These are phyloP conservation scores for Mayetiola destructor DNA, from an alignment of 2,888 invertebrate species.

Conservation along the genomic window DNA sequence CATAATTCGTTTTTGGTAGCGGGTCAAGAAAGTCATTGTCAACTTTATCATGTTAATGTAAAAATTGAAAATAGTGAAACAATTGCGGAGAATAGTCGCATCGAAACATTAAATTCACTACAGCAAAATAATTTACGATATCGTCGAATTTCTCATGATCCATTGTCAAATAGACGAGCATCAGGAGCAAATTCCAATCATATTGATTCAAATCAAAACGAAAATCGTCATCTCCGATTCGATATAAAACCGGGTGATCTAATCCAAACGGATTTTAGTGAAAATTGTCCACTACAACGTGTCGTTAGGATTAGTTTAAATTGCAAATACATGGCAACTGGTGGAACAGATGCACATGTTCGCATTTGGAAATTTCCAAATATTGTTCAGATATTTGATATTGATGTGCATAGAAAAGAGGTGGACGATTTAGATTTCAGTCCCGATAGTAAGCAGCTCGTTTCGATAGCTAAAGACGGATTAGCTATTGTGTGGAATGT, in stretches of 20 bases:
- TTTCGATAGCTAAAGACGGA: conserved; percentile 79
- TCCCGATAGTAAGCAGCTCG: conserved; percentile 57
- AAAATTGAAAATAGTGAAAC: conserved; percentile 42
- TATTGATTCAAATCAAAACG: not conserved
- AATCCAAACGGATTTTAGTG: conserved; percentile 71
- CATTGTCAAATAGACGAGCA: not conserved
- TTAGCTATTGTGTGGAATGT: conserved; percentile 68
- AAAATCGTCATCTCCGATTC: conserved; percentile 42
- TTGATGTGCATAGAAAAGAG: conserved; percentile 74
- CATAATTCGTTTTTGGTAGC: conserved; percentile 69
- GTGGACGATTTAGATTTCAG: conserved; percentile 90
- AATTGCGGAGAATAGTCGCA: conserved; percentile 28
- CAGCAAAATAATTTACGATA: not conserved
- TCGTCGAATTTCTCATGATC: not conserved
- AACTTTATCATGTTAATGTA: conserved; percentile 59
- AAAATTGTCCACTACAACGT: conserved; percentile 59
- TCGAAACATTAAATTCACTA: conserved; percentile 32
- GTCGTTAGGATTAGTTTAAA: conserved; percentile 66
- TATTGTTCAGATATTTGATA: conserved; percentile 51
- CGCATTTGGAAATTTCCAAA: conserved; percentile 82
- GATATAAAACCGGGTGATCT: conserved; percentile 63
- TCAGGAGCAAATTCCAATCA: not conserved
- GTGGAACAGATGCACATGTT: conserved; percentile 77
- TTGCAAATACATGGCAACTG: conserved; percentile 73
- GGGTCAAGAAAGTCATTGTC: conserved; percentile 84